phyloP scores from a whole-genome alignment of 2,113 vertebrate genomes.

The Eurypyga helias region DNA sequence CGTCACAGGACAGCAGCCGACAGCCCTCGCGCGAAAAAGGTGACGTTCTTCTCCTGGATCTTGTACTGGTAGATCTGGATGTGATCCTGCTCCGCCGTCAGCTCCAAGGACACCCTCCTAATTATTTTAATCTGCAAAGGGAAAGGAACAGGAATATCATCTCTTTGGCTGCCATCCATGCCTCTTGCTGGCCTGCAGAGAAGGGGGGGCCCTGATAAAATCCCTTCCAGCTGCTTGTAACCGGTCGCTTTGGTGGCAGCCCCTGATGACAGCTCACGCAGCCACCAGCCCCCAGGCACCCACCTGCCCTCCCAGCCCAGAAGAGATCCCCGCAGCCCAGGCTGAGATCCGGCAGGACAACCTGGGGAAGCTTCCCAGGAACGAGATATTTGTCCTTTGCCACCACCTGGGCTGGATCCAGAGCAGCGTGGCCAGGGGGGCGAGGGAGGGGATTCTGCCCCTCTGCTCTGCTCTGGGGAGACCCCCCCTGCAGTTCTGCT shows the following conservation, averaged over 20 bases:
- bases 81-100: constrained; percentile 5
- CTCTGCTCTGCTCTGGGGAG: too few species aligned
- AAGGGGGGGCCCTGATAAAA: neutral
- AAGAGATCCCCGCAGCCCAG: neutral
- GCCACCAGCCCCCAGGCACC: neutral
- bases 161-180: neutral
- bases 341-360: neutral
- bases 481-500: too few species aligned
- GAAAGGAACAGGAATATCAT: neutral
- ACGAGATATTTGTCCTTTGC: neutral
- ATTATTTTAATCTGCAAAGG: constrained; percentile 85
- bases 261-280: neutral
- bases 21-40: constrained; percentile 89
- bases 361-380: neutral
- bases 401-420: too few species aligned
- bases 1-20: constrained; percentile 88
- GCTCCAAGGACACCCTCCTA: constrained; percentile 59
- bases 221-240: neutral
- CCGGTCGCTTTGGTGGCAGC: neutral
- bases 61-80: constrained; percentile 89
- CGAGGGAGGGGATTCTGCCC: too few species aligned
- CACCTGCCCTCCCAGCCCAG: neutral
- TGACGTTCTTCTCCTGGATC: constrained; percentile 89
- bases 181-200: neutral
- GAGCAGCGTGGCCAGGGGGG: too few species aligned